Evolutionary conservation across 2,888 invertebrate species (phyloP).

Genomic region (Siphlonurus alternatus): DNA sequence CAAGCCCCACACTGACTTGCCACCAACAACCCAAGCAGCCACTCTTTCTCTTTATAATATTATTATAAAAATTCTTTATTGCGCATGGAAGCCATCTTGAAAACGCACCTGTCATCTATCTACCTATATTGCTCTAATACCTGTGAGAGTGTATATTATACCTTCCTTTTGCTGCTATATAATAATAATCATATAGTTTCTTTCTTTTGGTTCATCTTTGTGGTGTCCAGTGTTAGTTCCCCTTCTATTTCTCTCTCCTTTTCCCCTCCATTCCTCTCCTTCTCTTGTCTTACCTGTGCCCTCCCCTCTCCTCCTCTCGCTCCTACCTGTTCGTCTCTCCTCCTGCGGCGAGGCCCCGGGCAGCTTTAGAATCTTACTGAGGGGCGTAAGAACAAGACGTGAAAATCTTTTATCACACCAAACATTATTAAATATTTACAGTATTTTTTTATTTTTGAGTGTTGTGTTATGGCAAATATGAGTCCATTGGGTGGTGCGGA

Average conservation of each 20-base stretch:
- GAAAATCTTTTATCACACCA: background rate
- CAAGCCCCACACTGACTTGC: no score
- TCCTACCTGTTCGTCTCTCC: background rate
- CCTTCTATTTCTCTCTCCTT: background rate
- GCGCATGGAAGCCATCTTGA: background rate
- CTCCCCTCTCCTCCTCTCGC: background rate
- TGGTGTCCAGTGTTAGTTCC: background rate
- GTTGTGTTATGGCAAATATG: constrained; percentile 1
- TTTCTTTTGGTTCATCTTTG: background rate
- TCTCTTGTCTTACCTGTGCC: background rate
- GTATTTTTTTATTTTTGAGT: no score
- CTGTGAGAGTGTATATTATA: background rate
- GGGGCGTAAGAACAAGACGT: background rate
- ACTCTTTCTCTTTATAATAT: background rate
- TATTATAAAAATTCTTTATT: background rate
- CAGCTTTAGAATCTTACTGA: background rate
- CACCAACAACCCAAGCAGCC: background rate
- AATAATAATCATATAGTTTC: no score
- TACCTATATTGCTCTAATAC: background rate
- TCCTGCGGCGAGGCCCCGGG: background rate
- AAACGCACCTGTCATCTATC: background rate
- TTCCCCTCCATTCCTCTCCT: background rate
- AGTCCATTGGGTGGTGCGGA: constrained; percentile 5
- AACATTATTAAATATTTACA: no score
- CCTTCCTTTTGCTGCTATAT: background rate